phyloP scores from a whole-genome alignment of 1,140 invertebrate species.

The Cylas formicarius region DNA sequence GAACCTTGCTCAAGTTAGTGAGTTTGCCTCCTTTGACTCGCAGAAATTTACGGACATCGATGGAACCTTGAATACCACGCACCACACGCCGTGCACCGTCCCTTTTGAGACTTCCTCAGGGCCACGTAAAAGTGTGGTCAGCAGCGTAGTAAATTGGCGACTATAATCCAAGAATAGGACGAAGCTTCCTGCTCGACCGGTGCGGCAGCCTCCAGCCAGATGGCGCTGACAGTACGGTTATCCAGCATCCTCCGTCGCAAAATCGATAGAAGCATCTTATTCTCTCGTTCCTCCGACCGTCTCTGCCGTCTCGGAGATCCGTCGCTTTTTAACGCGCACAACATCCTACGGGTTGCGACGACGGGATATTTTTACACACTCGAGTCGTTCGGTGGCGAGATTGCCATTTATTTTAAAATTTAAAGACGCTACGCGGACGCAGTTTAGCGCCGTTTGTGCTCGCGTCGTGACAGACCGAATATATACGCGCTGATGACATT shows the following conservation, averaged over 20 bases:
- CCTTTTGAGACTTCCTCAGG: too few species aligned
- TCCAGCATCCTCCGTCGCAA: constrained; percentile 17
- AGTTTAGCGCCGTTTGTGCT: constrained; percentile 4
- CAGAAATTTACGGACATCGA: too few species aligned
- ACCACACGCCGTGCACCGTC: too few species aligned
- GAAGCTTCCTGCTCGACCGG: too few species aligned
- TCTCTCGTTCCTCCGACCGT: constrained; percentile 7
- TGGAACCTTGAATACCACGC: too few species aligned
- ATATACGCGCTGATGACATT: too few species aligned
- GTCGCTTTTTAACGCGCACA: constrained; percentile 17
- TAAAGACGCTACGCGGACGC: constrained; percentile 1
- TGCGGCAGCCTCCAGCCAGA: constrained; percentile 19
- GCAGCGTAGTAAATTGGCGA: too few species aligned
- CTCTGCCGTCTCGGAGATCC: constrained; percentile 5
- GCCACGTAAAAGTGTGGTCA: too few species aligned
- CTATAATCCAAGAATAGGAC: too few species aligned
- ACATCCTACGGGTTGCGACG: constrained; percentile 22
- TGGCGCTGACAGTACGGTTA: constrained; percentile 13
- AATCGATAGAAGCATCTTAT: constrained; percentile 24
- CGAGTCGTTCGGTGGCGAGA: constrained; percentile 4
- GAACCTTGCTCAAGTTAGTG: too few species aligned
- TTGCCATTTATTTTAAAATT: constrained; percentile 8
- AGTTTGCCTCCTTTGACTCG: too few species aligned
- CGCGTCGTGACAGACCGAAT: not conserved
- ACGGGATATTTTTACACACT: constrained; percentile 16